phyloP scores from a whole-genome alignment of 2,888 invertebrate genomes.

The Nipponacmea schrenckii region DNA sequence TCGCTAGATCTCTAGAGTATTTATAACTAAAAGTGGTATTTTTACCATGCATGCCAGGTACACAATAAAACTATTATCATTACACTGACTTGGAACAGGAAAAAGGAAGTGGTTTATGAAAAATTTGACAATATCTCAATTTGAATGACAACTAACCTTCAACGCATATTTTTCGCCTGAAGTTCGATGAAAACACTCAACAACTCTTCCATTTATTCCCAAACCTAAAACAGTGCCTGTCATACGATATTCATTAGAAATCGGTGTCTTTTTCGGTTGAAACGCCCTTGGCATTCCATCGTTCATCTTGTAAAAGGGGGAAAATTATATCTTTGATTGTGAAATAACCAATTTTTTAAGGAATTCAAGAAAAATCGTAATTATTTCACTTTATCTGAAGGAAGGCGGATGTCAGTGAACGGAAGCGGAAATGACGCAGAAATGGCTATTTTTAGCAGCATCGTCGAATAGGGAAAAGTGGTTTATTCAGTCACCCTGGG shows the following conservation, averaged over 20 bases:
- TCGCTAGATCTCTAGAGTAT: no score
- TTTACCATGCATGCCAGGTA: no score
- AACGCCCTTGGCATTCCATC: constrained; percentile 42
- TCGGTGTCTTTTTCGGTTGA: constrained; percentile 78
- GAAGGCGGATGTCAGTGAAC: constrained; percentile 22
- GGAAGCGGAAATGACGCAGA: constrained; percentile 15
- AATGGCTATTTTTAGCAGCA: no score
- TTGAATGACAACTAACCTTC: constrained; percentile 75
- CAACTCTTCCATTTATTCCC: constrained; percentile 98
- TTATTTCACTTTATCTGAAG: constrained; percentile 1
- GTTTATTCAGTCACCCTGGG: no score
- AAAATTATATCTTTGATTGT: constrained; percentile 9
- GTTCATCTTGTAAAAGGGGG: constrained; percentile 44
- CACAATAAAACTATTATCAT: no score
- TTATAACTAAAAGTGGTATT: no score
- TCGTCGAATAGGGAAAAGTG: no score
- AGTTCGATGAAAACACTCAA: constrained; percentile 86
- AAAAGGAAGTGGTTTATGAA: no score
- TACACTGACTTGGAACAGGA: no score
- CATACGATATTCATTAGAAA: constrained; percentile 91
- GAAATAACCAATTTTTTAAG: not conserved
- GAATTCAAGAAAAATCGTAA: no score
- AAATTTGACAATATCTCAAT: no score
- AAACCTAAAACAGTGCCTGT: constrained; percentile 92
- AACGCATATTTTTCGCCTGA: constrained; percentile 86